A percentile compares a stretch with the other conserved stretches of the same genome.
phyloP scores from a whole-genome alignment of 1,140 invertebrate species.

The Nylanderia fulva region DNA sequence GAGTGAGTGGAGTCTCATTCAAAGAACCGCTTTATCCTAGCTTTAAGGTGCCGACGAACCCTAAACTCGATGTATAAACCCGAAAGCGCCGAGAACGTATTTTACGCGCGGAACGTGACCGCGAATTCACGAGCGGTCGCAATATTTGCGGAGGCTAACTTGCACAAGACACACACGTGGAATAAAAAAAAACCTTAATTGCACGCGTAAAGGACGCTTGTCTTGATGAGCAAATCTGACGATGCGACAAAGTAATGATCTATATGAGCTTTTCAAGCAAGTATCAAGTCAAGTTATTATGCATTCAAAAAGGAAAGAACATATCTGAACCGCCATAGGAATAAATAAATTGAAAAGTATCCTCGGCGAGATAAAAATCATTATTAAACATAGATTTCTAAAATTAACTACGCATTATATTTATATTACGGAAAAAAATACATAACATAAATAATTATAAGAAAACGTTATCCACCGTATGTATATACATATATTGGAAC shows the following conservation, averaged over 20 bases:
- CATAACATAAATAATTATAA: not conserved
- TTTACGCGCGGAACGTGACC: constrained; percentile 82
- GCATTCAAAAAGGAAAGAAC: not conserved
- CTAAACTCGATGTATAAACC: constrained; percentile 78
- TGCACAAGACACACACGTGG: constrained; percentile 21
- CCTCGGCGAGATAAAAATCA: not conserved
- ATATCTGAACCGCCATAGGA: not conserved
- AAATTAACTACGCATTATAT: not conserved
- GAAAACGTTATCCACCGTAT: not conserved
- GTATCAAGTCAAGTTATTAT: not conserved
- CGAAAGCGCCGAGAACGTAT: constrained; percentile 77
- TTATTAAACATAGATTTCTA: not conserved
- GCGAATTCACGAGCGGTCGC: constrained; percentile 61
- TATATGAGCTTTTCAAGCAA: not conserved
- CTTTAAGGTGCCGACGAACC: constrained; percentile 72
- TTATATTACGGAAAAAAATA: not conserved
- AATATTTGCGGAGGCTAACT: constrained; percentile 55
- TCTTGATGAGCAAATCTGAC: not conserved
- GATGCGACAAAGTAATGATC: not conserved
- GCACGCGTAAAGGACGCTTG: not conserved
- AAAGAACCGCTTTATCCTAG: constrained; percentile 71
- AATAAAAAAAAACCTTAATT: constrained; percentile 46
- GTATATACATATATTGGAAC: not conserved
- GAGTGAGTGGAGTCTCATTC: constrained; percentile 69
- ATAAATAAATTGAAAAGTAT: not conserved